Evolutionary conservation across 2,888 invertebrate genomes (phyloP).

Genomic region (Cordilura impudica): DNA sequence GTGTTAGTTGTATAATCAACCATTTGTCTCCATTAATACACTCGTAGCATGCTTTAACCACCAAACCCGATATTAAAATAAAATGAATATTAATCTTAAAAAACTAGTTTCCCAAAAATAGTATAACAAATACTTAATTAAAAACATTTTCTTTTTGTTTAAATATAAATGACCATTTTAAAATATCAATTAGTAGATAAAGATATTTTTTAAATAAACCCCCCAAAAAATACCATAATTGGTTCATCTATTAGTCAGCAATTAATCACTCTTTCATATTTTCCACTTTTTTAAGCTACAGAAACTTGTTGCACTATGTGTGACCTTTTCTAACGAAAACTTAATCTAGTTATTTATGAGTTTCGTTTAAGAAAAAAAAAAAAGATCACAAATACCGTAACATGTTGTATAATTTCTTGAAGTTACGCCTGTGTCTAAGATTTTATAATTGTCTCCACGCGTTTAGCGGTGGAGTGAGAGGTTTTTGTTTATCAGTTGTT

Average conservation of each 20-base stretch:
- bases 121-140: slow-evolving; percentile 9
- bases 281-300: slow-evolving; percentile 10
- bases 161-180: slow-evolving; percentile 7
- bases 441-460: slow-evolving; percentile 48
- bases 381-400: slow-evolving; percentile 37
- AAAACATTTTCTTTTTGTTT: background rate
- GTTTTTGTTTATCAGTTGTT: slow-evolving; percentile 45
- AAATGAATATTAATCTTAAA: slow-evolving; percentile 36
- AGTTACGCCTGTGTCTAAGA: slow-evolving; percentile 36
- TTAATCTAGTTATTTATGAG: slow-evolving; percentile 26
- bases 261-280: slow-evolving; percentile 38
- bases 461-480: background rate
- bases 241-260: slow-evolving; percentile 29
- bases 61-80: slow-evolving; percentile 30
- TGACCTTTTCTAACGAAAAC: slow-evolving; percentile 13
- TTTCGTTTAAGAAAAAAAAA: background rate
- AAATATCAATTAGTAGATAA: slow-evolving; percentile 32
- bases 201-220: background rate
- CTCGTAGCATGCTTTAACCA: slow-evolving; percentile 23
- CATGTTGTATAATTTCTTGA: slow-evolving; percentile 31
- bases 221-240: background rate
- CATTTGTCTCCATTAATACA: slow-evolving; percentile 51
- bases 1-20: slow-evolving; percentile 23
- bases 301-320: background rate
- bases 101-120: slow-evolving; percentile 14